These are phyloP conservation scores for Amorpha juglandis DNA, from an alignment of 2,888 invertebrate genomes.

Conservation along the genomic window DNA sequence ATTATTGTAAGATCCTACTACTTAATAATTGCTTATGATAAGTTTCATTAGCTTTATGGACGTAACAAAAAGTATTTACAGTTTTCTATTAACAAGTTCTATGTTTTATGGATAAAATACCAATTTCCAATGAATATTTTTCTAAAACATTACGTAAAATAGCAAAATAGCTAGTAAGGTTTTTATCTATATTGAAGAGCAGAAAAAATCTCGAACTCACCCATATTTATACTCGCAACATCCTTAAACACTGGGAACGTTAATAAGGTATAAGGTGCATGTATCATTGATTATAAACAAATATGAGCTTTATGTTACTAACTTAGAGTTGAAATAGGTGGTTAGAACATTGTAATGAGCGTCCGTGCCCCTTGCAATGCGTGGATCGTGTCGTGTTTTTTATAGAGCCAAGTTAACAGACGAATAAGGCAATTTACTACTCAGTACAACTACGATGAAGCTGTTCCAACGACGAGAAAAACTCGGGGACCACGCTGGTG, in stretches of 20 bases:
- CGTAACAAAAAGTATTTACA: neutral
- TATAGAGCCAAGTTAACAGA: constrained; percentile 45
- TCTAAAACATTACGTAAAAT: neutral
- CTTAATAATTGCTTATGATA: neutral
- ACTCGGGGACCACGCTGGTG: constrained; percentile 36
- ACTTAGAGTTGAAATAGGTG: constrained; percentile 36
- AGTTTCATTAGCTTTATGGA: neutral
- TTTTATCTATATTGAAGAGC: constrained; percentile 24
- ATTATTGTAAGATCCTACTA: neutral
- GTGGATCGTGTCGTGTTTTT: constrained; percentile 52
- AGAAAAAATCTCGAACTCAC: constrained; percentile 27
- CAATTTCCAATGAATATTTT: neutral
- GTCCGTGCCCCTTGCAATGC: constrained; percentile 42
- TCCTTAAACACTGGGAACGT: constrained; percentile 33
- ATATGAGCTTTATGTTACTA: constrained; percentile 32
- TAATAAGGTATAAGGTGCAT: constrained; percentile 25
- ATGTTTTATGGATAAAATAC: neutral
- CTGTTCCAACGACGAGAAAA: constrained; percentile 54
- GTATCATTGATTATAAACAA: constrained; percentile 22
- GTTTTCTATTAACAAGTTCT: neutral
- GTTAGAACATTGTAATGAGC: constrained; percentile 36
- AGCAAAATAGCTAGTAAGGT: neutral
- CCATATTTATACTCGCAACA: constrained; percentile 36
- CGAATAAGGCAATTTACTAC: constrained; percentile 64
- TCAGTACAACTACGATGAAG: constrained; percentile 58